A percentile compares a stretch with the other conserved stretches of the same genome.
Evolutionary conservation across 2,888 invertebrate species (phyloP).

Genomic region (Sphecodes monilicornis): DNA sequence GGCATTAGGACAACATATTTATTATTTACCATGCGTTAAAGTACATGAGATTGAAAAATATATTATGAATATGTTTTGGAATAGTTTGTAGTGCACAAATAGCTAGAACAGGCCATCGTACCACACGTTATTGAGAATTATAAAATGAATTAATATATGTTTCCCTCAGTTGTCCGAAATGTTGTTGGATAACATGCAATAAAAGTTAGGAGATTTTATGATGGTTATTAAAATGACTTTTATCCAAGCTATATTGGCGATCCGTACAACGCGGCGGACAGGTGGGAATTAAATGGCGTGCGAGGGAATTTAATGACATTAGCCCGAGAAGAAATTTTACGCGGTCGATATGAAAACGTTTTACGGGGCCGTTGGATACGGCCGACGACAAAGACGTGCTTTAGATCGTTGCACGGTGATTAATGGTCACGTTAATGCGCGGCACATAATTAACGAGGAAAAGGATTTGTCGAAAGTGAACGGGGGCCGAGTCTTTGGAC

Average conservation of each 20-base stretch:
- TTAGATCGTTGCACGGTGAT: slow-evolving; percentile 64
- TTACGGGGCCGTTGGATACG: slow-evolving; percentile 43
- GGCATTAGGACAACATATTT: too few relatives aligned
- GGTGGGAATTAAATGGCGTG: slow-evolving; percentile 66
- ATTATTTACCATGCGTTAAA: too few relatives aligned
- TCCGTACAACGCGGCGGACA: slow-evolving; percentile 21
- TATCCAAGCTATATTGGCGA: not conserved
- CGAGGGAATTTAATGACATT: slow-evolving; percentile 67
- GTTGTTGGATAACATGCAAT: not conserved
- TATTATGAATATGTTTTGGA: too few relatives aligned
- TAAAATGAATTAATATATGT: not conserved
- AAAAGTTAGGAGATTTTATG: not conserved
- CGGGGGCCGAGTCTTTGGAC: slow-evolving; percentile 8
- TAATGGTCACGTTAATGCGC: slow-evolving; percentile 64
- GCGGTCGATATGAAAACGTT: slow-evolving; percentile 68
- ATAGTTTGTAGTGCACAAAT: too few relatives aligned
- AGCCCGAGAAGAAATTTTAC: slow-evolving; percentile 67
- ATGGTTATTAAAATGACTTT: not conserved
- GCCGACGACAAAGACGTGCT: slow-evolving; percentile 47
- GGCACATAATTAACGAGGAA: slow-evolving; percentile 62
- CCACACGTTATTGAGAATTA: not conserved
- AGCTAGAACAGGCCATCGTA: too few relatives aligned
- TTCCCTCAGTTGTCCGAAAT: not conserved
- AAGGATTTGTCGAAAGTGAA: slow-evolving; percentile 61
- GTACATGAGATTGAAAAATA: too few relatives aligned